phyloP scores from a whole-genome alignment of 53 echinoderm and acorn worm genomes.

The Stichopus horrens region DNA sequence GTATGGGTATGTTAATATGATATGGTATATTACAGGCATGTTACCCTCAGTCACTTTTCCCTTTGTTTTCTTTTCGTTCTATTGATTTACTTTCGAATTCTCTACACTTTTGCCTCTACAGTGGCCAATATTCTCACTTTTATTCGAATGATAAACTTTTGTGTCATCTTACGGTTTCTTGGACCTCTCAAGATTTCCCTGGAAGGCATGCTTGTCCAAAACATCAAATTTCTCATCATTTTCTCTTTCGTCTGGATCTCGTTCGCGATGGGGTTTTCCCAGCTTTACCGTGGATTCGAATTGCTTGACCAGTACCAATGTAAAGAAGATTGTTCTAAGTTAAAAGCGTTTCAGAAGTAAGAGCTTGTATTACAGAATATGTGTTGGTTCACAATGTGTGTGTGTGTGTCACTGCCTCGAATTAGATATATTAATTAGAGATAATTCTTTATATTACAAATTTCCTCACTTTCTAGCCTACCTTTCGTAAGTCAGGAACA shows the following conservation, averaged over 20 bases:
- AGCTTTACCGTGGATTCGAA: slow-evolving; percentile 80
- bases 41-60: no score
- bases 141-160: slow-evolving; percentile 58
- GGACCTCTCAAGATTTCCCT: slow-evolving; percentile 75
- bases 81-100: not conserved
- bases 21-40: no score
- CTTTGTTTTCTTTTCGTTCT: no score
- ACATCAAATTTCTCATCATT: slow-evolving; percentile 56
- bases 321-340: slow-evolving; percentile 53
- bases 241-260: slow-evolving; percentile 63
- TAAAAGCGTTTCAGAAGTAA: slow-evolving; percentile 70
- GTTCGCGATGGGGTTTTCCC: slow-evolving; percentile 75
- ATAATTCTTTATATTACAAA: no score
- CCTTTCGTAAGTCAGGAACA: no score
- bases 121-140: slow-evolving; percentile 73
- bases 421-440: no score
- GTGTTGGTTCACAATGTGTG: not conserved
- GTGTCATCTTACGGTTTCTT: slow-evolving; percentile 56
- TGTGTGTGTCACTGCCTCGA: not conserved
- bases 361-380: not conserved
- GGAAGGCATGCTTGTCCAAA: slow-evolving; percentile 50
- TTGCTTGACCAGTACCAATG: slow-evolving; percentile 59
- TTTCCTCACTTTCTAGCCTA: no score
- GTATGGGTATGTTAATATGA: no score
- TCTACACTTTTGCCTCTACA: not conserved